A percentile compares a stretch with the other conserved stretches of the same genome.
Evolutionary conservation across 2,888 invertebrate genomes (phyloP).

Genomic region (Odontocolon sp.): DNA sequence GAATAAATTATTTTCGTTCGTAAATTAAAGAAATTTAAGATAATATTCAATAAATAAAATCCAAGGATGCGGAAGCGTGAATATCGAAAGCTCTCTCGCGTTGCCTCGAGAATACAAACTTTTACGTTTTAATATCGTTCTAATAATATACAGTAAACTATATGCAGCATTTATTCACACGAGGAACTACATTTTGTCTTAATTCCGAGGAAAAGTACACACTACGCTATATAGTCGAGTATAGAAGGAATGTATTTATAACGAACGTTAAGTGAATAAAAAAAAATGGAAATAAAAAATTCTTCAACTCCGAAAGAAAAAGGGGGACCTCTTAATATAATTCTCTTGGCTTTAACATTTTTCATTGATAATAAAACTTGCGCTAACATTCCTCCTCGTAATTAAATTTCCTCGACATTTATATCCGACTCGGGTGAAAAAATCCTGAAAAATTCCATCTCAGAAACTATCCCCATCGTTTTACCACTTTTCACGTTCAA

Average conservation of each 20-base stretch:
- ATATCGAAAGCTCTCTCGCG: neutral
- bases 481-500: neutral
- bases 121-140: neutral
- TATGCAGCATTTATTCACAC: slow-evolving; percentile 14
- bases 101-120: neutral
- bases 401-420: neutral
- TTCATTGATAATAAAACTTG: neutral
- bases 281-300: neutral
- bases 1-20: no score
- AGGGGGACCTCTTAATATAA: no score
- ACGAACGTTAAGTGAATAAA: neutral
- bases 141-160: neutral
- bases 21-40: no score
- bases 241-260: neutral
- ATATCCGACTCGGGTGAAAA: neutral
- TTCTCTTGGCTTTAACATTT: no score
- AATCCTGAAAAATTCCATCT: neutral
- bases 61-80: neutral
- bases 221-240: neutral
- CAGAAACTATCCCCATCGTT: neutral
- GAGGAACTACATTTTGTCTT: neutral
- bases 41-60: no score
- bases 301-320: neutral
- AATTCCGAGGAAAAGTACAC: neutral
- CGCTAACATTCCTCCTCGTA: neutral